phyloP scores from a whole-genome alignment of 2,888 invertebrate species.

The Acleris cristana region DNA sequence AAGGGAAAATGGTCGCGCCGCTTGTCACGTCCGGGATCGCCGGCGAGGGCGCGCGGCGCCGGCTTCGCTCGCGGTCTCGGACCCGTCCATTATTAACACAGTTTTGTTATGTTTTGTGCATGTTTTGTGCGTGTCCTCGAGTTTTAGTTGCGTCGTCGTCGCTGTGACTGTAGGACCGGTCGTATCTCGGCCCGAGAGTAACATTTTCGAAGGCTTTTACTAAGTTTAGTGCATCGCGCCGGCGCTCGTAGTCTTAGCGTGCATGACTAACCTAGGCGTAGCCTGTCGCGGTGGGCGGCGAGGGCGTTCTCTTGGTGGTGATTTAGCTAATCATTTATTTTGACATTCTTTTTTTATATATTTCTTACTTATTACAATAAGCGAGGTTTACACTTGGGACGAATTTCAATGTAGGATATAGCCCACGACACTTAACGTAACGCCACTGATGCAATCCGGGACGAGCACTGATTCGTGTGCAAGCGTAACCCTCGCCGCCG shows the following conservation, averaged over 20 bases:
- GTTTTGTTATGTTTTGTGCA: conserved; percentile 59
- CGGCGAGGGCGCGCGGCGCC: conserved; percentile 42
- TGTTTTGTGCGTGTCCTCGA: conserved; percentile 59
- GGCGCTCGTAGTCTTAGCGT: conserved; percentile 25
- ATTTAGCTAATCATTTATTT: conserved; percentile 26
- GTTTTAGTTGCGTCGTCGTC: conserved; percentile 50
- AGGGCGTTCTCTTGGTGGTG: conserved; percentile 25
- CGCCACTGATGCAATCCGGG: neutral
- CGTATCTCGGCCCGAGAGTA: conserved; percentile 9
- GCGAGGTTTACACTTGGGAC: conserved; percentile 19
- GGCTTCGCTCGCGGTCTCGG: conserved; percentile 56
- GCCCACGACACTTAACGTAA: no score
- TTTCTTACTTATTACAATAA: neutral
- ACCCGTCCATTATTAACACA: conserved; percentile 56
- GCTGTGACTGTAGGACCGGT: conserved; percentile 32
- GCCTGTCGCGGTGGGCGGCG: conserved; percentile 18
- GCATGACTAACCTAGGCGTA: conserved; percentile 32
- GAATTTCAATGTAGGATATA: no score
- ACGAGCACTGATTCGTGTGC: neutral
- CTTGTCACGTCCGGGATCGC: conserved; percentile 61
- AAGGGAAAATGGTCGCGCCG: conserved; percentile 80
- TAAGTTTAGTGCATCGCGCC: conserved; percentile 8
- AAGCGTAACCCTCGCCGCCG: neutral
- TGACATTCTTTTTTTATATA: conserved; percentile 16
- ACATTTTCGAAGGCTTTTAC: conserved; percentile 18